Base-by-base conservation (phyloP, 1,140 invertebrate species). In the Theocolax elegans region DNA sequence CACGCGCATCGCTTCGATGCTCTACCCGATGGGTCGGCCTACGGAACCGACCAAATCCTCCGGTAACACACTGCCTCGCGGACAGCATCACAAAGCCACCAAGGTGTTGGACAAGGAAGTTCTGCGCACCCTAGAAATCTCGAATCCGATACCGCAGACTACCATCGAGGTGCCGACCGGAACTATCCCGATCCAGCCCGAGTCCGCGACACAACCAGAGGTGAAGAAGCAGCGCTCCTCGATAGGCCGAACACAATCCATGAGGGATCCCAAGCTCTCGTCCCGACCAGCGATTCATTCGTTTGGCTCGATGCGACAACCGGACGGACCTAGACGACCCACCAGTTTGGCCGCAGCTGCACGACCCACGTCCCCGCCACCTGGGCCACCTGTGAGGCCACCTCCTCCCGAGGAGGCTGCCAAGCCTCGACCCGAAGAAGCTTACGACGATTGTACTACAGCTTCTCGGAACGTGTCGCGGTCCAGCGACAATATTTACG, bases 391-490 rank as follows among this genome's bases (percentile, higher is more conserved):
- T 27, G 82, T 76, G 0, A 71, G 85, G 27, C 84, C 86, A 0
- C 87, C 88, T 0, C 90, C 90, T 75, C 90, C 88, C 72, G 87
- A 76, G 76, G 85, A 77, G 0, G 70, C 72, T 13, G 23, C 23
- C 21, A 51, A 65, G 79, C 81, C 15, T 77, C 74, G 59, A 73
- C 19, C 56, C 17, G 90, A 91, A 8, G 82, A 87, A 62, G 77
- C 81, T 44, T 94, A 94, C 76, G 93, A 94, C 58, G 92, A 94
- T 75, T 94, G 92, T 75, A 89, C 93, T 67, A 92, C 91, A 69
- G 75, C 89, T 7, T 88, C 92, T 72, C 81, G 86, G 31, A 83
- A 85, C 38, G 84, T 87, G 0, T 90, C 90, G 13, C 83, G 85
- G 0, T 82, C 83, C 3, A 84, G 77, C 27, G 94, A 95, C 73